Evolutionary conservation across 2,113 vertebrate species (phyloP).

Genomic region (Cyprinodon brontotheroides): DNA sequence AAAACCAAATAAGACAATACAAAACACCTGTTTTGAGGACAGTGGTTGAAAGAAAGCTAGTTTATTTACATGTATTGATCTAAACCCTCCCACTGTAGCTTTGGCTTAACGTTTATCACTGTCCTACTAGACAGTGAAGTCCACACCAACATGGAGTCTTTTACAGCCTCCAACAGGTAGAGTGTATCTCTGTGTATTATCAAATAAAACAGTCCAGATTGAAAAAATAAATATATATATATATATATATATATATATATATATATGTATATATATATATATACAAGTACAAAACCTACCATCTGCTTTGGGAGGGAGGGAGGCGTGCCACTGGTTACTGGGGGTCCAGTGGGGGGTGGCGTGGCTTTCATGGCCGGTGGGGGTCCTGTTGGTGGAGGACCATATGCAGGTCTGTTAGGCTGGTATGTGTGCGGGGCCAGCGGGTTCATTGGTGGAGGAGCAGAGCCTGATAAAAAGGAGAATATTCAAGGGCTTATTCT

Average conservation of each 20-base stretch:
- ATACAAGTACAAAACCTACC: constrained; percentile 75
- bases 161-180: no score
- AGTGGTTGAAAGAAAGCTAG: no score
- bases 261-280: neutral
- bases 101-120: no score
- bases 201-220: neutral
- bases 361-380: constrained; percentile 73
- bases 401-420: constrained; percentile 76
- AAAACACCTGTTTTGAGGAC: no score
- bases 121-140: no score
- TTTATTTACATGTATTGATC: no score
- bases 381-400: constrained; percentile 73
- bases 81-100: no score
- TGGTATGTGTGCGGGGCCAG: constrained; percentile 80
- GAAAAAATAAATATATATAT: neutral
- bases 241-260: neutral
- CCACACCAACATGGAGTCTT: no score
- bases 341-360: constrained; percentile 64
- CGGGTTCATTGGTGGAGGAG: constrained; percentile 78
- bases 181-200: no score
- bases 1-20: no score
- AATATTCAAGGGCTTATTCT: neutral
- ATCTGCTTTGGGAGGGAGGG: constrained; percentile 73
- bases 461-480: constrained; percentile 68
- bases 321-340: constrained; percentile 55